Evolutionary conservation across 2,888 invertebrate genomes (phyloP), one percentile per base, ranked within the genome.

Genomic region (Nycteola revayana): DNA sequence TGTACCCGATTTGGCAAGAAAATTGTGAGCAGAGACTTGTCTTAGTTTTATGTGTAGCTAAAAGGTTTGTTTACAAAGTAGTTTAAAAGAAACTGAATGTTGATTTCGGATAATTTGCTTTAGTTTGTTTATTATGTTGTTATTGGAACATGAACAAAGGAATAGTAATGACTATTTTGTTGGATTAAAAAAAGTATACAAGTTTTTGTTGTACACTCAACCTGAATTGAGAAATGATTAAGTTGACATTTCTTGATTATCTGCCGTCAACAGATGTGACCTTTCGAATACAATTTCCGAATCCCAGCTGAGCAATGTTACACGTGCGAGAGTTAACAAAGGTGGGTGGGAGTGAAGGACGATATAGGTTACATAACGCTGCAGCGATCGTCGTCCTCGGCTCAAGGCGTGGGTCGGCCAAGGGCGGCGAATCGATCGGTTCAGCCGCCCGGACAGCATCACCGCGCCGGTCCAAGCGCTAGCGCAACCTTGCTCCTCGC

Each of bases 401-500:
- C 42, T 55, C 38, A 34, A 60, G 60, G 75, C 71, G 70, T 55
- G 69, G 75, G 65, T 72, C 69, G 84, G 79, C 85, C 87, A 86
- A 86, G 87, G 86, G 79, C 85, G 77, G 60, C 69, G 65, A 62
- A 85, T 83, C 72, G 86, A 75, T 75, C 71, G 34, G 37, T 28
- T 10, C 20, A n/a, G 32, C 35, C 39, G 33, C 50, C 43, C 54
- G 52, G 53, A 45, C 47, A 55, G 56, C 55, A 48, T 49, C 52
- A 41, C 54, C 44, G 38, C 50, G 42, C 49, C 41, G 41, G 36
- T 32, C 34, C 46, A 44, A 53, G 59, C 59, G 65, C 74, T 56
- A 60, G 68, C 74, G 69, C 69, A 63, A 55, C 51, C 32, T 21
- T 21, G 21, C 21, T 21, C n/a, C 7, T 31, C 27, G 24, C 25